A percentile compares a stretch with the other conserved stretches of the same genome.
These are phyloP conservation scores for Sebastes oblongus DNA, from an alignment of 2,797 vertebrate genomes.

Conservation along the genomic window DNA sequence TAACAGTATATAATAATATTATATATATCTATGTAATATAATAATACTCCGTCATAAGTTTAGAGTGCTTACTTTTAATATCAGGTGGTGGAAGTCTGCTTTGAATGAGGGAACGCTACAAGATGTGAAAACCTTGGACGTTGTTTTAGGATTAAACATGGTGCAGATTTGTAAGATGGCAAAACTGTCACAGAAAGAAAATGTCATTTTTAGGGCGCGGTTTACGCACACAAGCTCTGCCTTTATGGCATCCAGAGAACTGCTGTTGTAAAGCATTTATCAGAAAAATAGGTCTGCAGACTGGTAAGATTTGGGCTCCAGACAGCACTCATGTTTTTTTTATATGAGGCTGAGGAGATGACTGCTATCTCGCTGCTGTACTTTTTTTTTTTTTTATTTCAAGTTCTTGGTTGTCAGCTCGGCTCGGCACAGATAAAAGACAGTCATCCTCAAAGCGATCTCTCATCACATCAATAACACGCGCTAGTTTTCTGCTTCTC, in stretches of 20 bases:
- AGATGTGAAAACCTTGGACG: constrained; percentile 3
- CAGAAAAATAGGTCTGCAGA: constrained; percentile 53
- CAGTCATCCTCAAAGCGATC: constrained; percentile 71
- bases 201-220: constrained; percentile 21
- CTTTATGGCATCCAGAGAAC: constrained; percentile 1
- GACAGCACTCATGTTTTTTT: constrained; percentile 56
- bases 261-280: constrained; percentile 52
- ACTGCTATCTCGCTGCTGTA: constrained; percentile 53
- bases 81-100: not conserved
- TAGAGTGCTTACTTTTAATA: not conserved
- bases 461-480: constrained; percentile 70
- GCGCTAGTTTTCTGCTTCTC: constrained; percentile 52
- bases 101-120: not conserved
- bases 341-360: constrained; percentile 61
- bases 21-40: too few relatives aligned
- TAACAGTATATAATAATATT: too few relatives aligned
- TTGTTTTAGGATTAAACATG: not conserved
- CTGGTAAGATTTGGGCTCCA: constrained; percentile 42
- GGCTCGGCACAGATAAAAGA: constrained; percentile 70
- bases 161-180: constrained; percentile 23
- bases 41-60: not conserved
- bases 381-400: constrained; percentile 48
- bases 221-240: not conserved
- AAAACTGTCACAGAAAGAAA: constrained; percentile 24
- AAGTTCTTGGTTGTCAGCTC: constrained; percentile 68